phyloP scores from a whole-genome alignment of 1,140 invertebrate species.

The Ips typographus region DNA sequence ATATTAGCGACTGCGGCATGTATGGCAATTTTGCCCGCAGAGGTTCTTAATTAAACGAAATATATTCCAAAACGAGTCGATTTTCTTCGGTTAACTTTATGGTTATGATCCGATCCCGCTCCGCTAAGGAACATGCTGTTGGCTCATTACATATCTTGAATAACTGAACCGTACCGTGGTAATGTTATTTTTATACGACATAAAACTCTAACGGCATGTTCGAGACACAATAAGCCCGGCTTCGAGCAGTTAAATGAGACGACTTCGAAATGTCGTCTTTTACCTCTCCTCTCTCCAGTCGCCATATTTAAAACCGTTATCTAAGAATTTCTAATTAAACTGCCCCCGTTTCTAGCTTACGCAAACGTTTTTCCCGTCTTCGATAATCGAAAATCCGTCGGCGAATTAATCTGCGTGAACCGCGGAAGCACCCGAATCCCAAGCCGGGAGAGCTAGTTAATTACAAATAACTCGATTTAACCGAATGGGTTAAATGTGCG shows the following conservation, averaged over 20 bases:
- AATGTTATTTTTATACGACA: conserved; percentile 50
- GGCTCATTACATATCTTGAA: conserved; percentile 48
- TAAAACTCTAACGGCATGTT: conserved; percentile 48
- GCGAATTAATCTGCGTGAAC: conserved; percentile 43
- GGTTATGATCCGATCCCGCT: conserved; percentile 42
- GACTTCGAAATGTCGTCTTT: conserved; percentile 16
- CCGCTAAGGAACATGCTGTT: conserved; percentile 44
- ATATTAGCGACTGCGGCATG: conserved; percentile 27
- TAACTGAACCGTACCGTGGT: conserved; percentile 45
- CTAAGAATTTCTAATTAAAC: not conserved
- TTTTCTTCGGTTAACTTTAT: conserved; percentile 44
- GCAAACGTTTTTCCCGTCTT: conserved; percentile 19
- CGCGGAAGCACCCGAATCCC: conserved; percentile 22
- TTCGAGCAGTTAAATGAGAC: conserved; percentile 27
- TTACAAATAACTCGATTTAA: conserved; percentile 55
- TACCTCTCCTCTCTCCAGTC: not conserved
- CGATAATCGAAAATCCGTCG: conserved; percentile 45
- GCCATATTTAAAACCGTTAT: too few species aligned
- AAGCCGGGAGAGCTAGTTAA: conserved; percentile 45
- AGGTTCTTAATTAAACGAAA: conserved; percentile 43
- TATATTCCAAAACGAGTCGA: conserved; percentile 43
- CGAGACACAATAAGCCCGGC: conserved; percentile 42
- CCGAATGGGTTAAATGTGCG: conserved; percentile 52
- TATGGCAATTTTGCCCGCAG: conserved; percentile 34
- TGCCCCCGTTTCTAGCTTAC: conserved; percentile 2